Evolutionary conservation across 1,140 invertebrate genomes (phyloP), one percentile per base, ranked within the genome.

Genomic region (Ceratina australensis): DNA sequence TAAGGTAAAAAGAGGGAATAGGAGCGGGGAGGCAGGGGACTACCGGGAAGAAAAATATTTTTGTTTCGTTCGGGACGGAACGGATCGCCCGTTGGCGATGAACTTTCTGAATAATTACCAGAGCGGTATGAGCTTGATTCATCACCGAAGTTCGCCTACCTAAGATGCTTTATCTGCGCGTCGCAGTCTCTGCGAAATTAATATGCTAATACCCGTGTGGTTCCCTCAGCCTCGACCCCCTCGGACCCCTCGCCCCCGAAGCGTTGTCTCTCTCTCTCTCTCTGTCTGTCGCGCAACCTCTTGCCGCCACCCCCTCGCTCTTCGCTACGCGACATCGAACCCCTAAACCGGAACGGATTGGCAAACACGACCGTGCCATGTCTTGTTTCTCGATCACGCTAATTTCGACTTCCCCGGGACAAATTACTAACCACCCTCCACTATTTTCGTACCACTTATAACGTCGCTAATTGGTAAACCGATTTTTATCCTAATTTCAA

Each of bases 161-260:
- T 92, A 91, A 92, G 91, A 92, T 92, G 90, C 90, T 92, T 92
- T 92, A 92, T 92, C 91, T 92, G 87, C 89, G 90, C 87, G 82
- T 88, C 90, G 89, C 89, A 92, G 90, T 91, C 90, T 90, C 89
- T 79, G 84, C 86, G 88, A 91, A 92, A 91, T 92, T 92, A 91
- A 92, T 92, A 92, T 92, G 91, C 90, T 91, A 92, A 92, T 92
- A 90, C 88, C 83, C 83, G 83, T 82, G 84, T 82, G 83, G 79
- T 73, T 74, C 83, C 85, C 89, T 86, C 87, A 81, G 81, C 86
- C 82, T 65, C 81, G 77, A n/a, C n/a, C n/a, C n/a, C n/a, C n/a
- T n/a, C n/a, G n/a, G n/a, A 82, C 82, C 86, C 82, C 78, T 79
- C 83, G 85, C 83, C 83, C 82, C 81, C 68, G 68, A 22, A 75